Evolutionary conservation across 2,888 invertebrate species (phyloP), one percentile per base, ranked within the genome.

Genomic region (Drosophila vallismaia): DNA sequence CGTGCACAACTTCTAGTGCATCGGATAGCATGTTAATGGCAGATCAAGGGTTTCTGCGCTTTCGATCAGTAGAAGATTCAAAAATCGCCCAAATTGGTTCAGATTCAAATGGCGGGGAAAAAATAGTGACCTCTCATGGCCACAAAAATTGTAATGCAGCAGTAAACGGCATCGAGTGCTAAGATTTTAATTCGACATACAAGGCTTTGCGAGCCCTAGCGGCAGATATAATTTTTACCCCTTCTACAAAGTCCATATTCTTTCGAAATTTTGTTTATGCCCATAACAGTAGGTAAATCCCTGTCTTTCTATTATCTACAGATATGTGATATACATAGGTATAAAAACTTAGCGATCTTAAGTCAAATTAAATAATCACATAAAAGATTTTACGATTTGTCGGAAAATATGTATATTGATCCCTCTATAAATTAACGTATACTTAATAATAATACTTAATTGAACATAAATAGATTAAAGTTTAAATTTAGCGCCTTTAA

Each of bases 21-120:
- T 93, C 94, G 50, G 93, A 93, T 63, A 94, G 96, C 77, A 97
- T 97, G 96, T 92, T 97, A 73, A 96, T 97, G n/a, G 96, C 96
- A 70, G 97, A 97, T 89, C 96, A 97, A 88, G 97, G 97, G 4
- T 97, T 97, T 91, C 95, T 97, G 10, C 93, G 97, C 77, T 97
- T 97, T 92, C 93, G 96, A 71, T 95, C 95, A 12, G 92, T 96
- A 78, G 95, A 94, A 92, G 88, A 90, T 69, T 83, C 76, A 12
- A 87, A 55, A 40, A 26, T 29, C 40, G 8, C 29, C 1, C 54
- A 62, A 38, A 60, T 9, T 26, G 52, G 26, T n/a, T 19, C 29
- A 4, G 45, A 50, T 12, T 26, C 31, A 42, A 29, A 14, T 12
- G 26, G n/a, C 19, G 38, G 31, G 36, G 33, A 42, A 7, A n/a